Evolutionary conservation across 2,113 vertebrate species (phyloP), one percentile per base, ranked within the genome.

Genomic region (Fregata magnificens): DNA sequence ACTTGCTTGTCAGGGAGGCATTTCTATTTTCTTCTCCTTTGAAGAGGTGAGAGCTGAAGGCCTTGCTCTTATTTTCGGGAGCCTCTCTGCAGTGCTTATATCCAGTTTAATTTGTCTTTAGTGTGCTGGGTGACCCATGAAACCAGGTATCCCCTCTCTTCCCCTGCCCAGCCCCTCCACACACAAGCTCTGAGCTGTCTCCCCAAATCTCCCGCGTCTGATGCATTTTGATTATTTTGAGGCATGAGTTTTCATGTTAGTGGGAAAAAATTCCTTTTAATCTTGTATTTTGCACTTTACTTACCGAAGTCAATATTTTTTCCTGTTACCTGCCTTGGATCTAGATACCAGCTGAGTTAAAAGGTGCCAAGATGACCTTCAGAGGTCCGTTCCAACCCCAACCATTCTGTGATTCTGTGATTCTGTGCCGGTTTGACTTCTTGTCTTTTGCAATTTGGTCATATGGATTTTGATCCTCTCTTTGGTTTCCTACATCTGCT

Each of bases 371-470:
- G n/a, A n/a, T n/a, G n/a, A n/a, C n/a, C n/a, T n/a, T n/a, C n/a
- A n/a, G n/a, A n/a, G n/a, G n/a, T n/a, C n/a, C n/a, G n/a, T n/a
- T n/a, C n/a, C n/a, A n/a, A n/a, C n/a, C n/a, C n/a, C n/a, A n/a
- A n/a, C n/a, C n/a, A n/a, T n/a, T n/a, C n/a, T n/a, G n/a, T n/a
- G n/a, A n/a, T n/a, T n/a, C n/a, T n/a, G n/a, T n/a, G n/a, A n/a
- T n/a, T n/a, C n/a, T n/a, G n/a, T n/a, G n/a, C 22, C 0, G 0
- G 7, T 73, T 93, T 73, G 65, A 36, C 61, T 86, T 90, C 42
- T 7, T 83, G 29, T 47, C 29, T 80, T 88, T 11, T 25, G 34
- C 40, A 69, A 1, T 86, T 83, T 47, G 13, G 18, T 83, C 10
- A 6, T 34, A 5, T 1, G 34, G 76, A 53, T 47, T 85, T 78